Percentiles rank a stretch among this genome's conserved stretches.
These are phyloP conservation scores for Mizuhopecten yessoensis DNA, from an alignment of 1,140 invertebrate genomes.

Conservation along the genomic window DNA sequence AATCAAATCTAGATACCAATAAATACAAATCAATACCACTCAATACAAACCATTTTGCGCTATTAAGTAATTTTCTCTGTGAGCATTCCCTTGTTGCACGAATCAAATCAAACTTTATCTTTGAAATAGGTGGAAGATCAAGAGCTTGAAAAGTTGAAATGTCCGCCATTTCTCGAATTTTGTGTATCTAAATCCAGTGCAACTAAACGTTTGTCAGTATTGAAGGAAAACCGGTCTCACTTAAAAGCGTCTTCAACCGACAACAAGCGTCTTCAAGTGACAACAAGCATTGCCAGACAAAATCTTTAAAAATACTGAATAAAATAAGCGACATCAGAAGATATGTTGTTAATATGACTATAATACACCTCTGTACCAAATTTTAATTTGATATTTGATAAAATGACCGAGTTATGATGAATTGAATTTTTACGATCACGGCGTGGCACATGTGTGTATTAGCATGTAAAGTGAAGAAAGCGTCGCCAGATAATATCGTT, in stretches of 20 bases:
- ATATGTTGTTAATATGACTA: no score
- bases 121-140: constrained; percentile 43
- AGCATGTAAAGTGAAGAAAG: no score
- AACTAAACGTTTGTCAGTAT: not conserved
- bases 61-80: constrained; percentile 50
- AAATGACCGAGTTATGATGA: no score
- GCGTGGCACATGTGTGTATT: no score
- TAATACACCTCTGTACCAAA: no score
- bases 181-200: not conserved
- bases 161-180: constrained; percentile 49
- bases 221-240: not conserved
- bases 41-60: constrained; percentile 52
- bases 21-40: constrained; percentile 43
- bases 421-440: no score
- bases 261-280: no score
- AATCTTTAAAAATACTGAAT: no score
- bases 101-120: constrained; percentile 49
- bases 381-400: no score
- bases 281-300: no score
- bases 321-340: no score
- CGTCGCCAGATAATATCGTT: no score
- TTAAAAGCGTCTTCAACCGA: not conserved
- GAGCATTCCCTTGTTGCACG: constrained; percentile 53
- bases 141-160: constrained; percentile 53
- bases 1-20: not conserved